Evolutionary conservation across 1,140 invertebrate species (phyloP).

Genomic region (Heliconius nattereri): DNA sequence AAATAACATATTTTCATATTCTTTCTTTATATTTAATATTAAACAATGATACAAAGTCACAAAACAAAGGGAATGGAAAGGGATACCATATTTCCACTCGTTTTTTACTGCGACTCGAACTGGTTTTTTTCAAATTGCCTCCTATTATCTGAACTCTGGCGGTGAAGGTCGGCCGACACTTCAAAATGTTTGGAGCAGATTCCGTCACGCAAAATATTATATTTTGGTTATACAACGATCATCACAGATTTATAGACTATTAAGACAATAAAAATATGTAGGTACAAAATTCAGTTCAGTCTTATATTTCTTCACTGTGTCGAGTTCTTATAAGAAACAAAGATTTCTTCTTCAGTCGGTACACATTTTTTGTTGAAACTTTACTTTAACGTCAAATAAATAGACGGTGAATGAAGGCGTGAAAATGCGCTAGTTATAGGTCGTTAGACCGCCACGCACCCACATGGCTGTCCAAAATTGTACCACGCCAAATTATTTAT

Average conservation of each 20-base stretch:
- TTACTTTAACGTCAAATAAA: conserved; percentile 26
- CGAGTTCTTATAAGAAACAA: no score
- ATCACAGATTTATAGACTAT: not conserved
- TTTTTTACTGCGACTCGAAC: conserved; percentile 57
- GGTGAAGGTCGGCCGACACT: conserved; percentile 72
- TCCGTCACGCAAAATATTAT: conserved; percentile 76
- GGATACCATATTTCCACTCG: conserved; percentile 60
- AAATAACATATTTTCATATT: not conserved
- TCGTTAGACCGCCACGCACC: conserved; percentile 64
- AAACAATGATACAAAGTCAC: conserved; percentile 25
- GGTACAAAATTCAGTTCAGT: no score
- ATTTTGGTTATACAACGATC: not conserved
- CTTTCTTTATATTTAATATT: not conserved
- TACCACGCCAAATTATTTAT: conserved; percentile 77
- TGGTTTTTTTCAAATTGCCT: conserved; percentile 69
- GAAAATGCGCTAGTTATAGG: conserved; percentile 72
- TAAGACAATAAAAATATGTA: no score
- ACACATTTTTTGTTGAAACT: no score
- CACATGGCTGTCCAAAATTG: conserved; percentile 70
- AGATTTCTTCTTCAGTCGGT: no score
- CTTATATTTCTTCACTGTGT: no score
- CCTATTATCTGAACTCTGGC: conserved; percentile 71
- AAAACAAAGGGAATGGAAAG: conserved; percentile 52
- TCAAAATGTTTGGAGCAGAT: conserved; percentile 71
- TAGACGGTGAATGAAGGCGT: conserved; percentile 59